phyloP scores from a whole-genome alignment of 2,888 invertebrate genomes.

The Epiblema foenella region DNA sequence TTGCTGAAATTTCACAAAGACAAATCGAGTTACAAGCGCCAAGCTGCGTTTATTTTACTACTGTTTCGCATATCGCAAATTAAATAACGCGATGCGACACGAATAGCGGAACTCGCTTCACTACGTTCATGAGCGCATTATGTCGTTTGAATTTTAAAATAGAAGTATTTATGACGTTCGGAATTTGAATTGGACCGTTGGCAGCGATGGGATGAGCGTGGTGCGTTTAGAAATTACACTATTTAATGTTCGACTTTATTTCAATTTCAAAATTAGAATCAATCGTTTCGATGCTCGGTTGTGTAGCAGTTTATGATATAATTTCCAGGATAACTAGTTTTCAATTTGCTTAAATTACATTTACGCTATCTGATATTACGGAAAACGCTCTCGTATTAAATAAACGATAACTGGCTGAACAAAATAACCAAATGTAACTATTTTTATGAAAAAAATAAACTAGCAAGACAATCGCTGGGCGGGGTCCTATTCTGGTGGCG shows the following conservation, averaged over 20 bases:
- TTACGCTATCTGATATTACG: neutral
- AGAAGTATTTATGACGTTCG: constrained; percentile 49
- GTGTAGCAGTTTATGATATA: neutral
- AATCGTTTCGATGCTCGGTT: neutral
- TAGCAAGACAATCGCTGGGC: constrained; percentile 33
- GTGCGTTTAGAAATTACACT: constrained; percentile 19
- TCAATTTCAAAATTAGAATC: constrained; percentile 14
- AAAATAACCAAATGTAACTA: constrained; percentile 1
- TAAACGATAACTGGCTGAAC: neutral
- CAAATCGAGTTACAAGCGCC: constrained; percentile 79
- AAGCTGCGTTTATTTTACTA: constrained; percentile 72
- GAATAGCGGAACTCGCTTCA: constrained; percentile 54
- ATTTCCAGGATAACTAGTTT: neutral
- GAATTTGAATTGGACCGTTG: constrained; percentile 23
- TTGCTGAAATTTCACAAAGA: constrained; percentile 73
- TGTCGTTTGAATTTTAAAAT: constrained; percentile 63
- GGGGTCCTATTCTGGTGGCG: constrained; percentile 66
- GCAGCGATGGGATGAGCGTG: neutral
- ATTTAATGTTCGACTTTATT: neutral
- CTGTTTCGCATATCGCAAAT: constrained; percentile 77
- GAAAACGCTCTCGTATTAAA: neutral
- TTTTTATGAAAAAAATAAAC: constrained; percentile 19
- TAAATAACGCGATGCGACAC: constrained; percentile 77
- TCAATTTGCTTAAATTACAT: neutral
- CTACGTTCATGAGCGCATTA: constrained; percentile 49